These are phyloP conservation scores for Actinopyga echinites DNA, from an alignment of 53 echinoderm and acorn worm species.

Conservation along the genomic window DNA sequence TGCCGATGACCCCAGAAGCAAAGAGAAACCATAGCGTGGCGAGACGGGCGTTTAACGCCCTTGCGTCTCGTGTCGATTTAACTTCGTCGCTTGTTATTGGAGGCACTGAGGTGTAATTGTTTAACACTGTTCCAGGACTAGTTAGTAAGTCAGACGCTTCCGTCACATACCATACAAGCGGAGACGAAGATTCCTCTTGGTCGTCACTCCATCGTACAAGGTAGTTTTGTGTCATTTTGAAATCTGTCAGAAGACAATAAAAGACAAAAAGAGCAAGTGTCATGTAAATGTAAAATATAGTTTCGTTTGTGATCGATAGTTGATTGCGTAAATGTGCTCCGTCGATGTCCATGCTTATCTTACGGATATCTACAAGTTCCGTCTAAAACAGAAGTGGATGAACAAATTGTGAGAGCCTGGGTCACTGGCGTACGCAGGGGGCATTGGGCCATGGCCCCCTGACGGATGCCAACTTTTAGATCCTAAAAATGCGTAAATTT, in stretches of 20 bases:
- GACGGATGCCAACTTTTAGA: no score
- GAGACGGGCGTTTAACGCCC: slow-evolving; percentile 60
- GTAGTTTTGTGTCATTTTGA: neutral
- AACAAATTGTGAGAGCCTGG: no score
- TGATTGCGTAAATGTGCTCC: no score
- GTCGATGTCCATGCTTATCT: no score
- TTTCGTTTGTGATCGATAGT: neutral
- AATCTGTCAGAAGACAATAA: neutral
- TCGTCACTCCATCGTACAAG: neutral
- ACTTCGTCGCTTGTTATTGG: neutral
- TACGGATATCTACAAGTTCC: no score
- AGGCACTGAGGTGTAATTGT: neutral
- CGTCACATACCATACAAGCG: neutral
- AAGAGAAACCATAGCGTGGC: slow-evolving; percentile 80
- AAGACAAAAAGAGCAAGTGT: neutral
- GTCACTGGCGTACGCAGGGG: no score
- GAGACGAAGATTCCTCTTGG: neutral
- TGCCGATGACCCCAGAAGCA: slow-evolving; percentile 79
- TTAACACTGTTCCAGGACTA: neutral
- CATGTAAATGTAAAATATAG: neutral
- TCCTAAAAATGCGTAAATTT: no score
- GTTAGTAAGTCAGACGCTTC: neutral
- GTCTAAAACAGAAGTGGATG: no score
- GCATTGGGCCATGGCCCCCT: no score
- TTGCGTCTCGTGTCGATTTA: neutral